A percentile compares a stretch with the other conserved stretches of the same genome.
Conservation (phyloP, 2,797 vertebrate genomes). For the Malacoctenus gilli region DNA sequence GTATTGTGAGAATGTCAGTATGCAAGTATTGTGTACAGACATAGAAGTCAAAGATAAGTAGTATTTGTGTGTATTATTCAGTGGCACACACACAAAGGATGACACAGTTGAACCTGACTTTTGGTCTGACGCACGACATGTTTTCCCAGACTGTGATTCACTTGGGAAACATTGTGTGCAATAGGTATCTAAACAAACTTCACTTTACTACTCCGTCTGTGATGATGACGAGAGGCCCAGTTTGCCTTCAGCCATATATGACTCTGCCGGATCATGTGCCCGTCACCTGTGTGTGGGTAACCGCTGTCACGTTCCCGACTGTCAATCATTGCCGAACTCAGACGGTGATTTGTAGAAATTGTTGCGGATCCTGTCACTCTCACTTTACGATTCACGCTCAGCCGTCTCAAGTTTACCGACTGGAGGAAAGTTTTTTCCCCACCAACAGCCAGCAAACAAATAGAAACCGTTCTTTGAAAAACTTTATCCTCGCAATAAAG, state of each 20-base stretch:
- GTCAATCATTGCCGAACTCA: conserved; percentile 53
- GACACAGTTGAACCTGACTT: conserved; percentile 2
- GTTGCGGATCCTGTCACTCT: too few species aligned
- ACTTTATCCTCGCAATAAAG: too few species aligned
- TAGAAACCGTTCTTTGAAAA: too few species aligned
- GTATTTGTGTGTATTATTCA: not conserved
- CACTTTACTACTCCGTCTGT: not conserved
- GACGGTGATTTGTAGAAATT: conserved; percentile 11
- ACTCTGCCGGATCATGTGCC: not conserved
- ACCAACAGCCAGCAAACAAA: too few species aligned
- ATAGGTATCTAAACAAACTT: not conserved
- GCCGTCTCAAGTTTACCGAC: too few species aligned
- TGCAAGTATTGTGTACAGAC: not conserved
- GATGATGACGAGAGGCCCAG: not conserved
- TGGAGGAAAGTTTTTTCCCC: too few species aligned
- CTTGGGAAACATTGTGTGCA: not conserved
- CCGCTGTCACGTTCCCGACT: conserved; percentile 28
- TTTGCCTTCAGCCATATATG: not conserved
- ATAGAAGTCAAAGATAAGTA: not conserved
- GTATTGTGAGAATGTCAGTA: too few species aligned
- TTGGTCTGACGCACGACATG: conserved; percentile 19
- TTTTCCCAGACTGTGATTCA: conserved; percentile 21
- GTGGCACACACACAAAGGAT: not conserved
- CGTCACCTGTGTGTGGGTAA: conserved; percentile 9
- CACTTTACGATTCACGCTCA: not conserved